Evolutionary conservation across 2,888 invertebrate genomes (phyloP).

Genomic region (Dilophus febrilis): DNA sequence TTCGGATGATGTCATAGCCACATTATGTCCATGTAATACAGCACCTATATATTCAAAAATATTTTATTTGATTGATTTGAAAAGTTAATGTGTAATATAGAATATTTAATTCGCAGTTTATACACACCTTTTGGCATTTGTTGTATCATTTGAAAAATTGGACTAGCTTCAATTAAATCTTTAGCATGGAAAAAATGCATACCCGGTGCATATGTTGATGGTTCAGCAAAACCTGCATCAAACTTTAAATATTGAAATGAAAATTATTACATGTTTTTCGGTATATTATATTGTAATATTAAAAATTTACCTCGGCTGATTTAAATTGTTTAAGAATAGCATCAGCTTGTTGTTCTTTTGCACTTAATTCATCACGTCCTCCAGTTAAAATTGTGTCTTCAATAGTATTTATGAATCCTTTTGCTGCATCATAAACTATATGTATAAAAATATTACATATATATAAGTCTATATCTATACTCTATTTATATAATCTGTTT

Average conservation of each 20-base stretch:
- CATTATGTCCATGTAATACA: conserved; percentile 36
- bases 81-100: too few relatives aligned
- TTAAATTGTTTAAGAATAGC: conserved; percentile 23
- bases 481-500: too few relatives aligned
- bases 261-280: neutral
- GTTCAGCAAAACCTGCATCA: conserved; percentile 21
- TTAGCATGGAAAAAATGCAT: conserved; percentile 38
- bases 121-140: conserved; percentile 34
- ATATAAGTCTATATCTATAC: too few relatives aligned
- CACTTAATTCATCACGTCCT: conserved; percentile 18
- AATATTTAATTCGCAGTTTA: too few relatives aligned
- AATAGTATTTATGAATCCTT: conserved; percentile 3
- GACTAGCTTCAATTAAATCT: conserved; percentile 34
- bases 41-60: conserved; percentile 20
- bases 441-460: too few relatives aligned
- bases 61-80: neutral
- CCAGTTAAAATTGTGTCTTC: conserved; percentile 23
- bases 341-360: conserved; percentile 19
- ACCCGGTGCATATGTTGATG: conserved; percentile 34
- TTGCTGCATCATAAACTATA: too few relatives aligned
- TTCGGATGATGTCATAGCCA: conserved; percentile 33
- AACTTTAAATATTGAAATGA: conserved; percentile 13
- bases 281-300: too few relatives aligned
- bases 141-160: conserved; percentile 39
- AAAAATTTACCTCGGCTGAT: conserved; percentile 15